phyloP scores from a whole-genome alignment of 30 jellyfish, hydroid and myxozoan genomes.

The Chrysaora quinquecirrha region DNA sequence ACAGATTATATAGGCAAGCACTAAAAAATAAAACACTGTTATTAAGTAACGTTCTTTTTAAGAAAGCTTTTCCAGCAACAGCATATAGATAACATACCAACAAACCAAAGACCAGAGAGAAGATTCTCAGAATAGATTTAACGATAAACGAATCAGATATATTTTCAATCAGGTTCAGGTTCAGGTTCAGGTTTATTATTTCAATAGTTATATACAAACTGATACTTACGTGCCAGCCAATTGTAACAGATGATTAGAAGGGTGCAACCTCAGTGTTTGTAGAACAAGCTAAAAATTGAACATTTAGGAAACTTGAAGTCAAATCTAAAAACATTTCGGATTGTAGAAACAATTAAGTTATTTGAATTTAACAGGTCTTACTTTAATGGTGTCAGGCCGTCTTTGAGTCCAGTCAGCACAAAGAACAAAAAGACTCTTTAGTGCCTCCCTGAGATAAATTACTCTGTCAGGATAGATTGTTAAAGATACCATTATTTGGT shows the following conservation, averaged over 20 bases:
- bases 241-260: constrained; percentile 65
- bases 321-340: neutral
- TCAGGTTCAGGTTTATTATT: no score
- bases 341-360: no score
- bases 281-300: constrained; percentile 61
- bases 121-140: no score
- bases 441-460: constrained; percentile 69
- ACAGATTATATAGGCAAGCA: constrained; percentile 55
- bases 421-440: constrained; percentile 70
- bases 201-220: no score
- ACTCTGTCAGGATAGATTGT: constrained; percentile 59
- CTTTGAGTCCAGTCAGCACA: constrained; percentile 79
- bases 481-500: constrained; percentile 71
- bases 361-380: no score
- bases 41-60: neutral
- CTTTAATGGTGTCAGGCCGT: constrained; percentile 78
- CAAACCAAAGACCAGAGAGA: no score
- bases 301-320: neutral
- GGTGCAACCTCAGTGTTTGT: constrained; percentile 47
- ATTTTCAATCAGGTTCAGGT: no score
- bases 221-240: constrained; percentile 90
- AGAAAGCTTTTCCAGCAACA: neutral
- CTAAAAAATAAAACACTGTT: constrained; percentile 22
- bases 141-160: no score
- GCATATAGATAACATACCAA: no score